Conservation (phyloP, 2,113 vertebrate species). For the Cyanoramphus novaezelandiae region DNA sequence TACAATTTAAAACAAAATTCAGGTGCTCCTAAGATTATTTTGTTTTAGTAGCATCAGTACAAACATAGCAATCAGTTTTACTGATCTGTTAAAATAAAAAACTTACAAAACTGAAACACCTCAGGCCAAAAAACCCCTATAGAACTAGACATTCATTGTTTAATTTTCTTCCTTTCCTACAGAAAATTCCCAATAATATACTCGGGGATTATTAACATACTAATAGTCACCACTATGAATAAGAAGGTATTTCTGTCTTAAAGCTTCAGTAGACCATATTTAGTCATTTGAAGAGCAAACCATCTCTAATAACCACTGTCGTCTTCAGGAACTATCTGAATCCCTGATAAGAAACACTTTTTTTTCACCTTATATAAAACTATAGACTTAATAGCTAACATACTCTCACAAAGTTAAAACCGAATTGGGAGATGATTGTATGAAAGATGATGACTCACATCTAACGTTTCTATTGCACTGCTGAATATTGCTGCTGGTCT, state of each 20-base stretch:
- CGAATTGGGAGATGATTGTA: neutral
- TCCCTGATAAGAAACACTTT: neutral
- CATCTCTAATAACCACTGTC: neutral
- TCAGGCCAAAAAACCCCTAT: neutral
- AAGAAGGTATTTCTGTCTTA: neutral
- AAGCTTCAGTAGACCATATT: neutral
- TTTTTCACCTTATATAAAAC: neutral
- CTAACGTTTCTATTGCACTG: fast-evolving
- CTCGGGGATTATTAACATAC: neutral
- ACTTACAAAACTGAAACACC: neutral
- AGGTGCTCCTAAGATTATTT: neutral
- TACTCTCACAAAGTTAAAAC: neutral
- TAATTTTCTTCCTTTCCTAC: neutral
- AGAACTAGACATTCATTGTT: neutral
- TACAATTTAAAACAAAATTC: neutral
- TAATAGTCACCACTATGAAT: neutral
- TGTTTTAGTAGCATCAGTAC: neutral
- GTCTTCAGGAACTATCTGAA: neutral
- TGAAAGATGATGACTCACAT: neutral
- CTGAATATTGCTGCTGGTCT: neutral
- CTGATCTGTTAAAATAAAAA: neutral
- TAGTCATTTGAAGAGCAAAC: neutral
- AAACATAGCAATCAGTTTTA: neutral
- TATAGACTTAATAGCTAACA: neutral
- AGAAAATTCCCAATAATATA: neutral